Evolutionary conservation across 2,797 vertebrate species (phyloP), one percentile per base, ranked within the genome.

Genomic region (Discoglossus pictus): DNA sequence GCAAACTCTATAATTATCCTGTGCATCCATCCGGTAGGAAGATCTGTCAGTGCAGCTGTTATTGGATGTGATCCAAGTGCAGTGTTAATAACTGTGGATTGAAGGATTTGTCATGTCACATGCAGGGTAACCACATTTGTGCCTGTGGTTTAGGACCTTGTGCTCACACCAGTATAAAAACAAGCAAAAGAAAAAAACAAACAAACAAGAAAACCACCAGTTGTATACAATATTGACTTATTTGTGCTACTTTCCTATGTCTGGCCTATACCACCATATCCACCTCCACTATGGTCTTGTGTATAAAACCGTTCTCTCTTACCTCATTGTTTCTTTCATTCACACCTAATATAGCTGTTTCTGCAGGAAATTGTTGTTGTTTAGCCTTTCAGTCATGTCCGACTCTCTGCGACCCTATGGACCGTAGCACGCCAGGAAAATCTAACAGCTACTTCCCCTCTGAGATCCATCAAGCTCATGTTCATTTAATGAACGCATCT

Each of bases 71-170:
- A 16, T 42, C 61, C 52, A 71, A 20, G 7, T 16, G 27, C 36
- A 64, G 54, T 53, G 56, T 46, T 68, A 71, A 71, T 46, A 71
- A 71, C 68, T 50, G 53, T 17, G 23, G 34, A 40, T 71, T 71
- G 61, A 71, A 71, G 44, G 44, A 55, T 51, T 55, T 71, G 52
- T 64, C 61, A 42, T 50, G 53, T 64, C 60, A 71, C 68, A 71
- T 55, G 51, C 27, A 35, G 39, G 24, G 27, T 71, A 42, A 48
- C 44, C 42, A 51, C 20, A 25, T 27, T n/a, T 56, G 15, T 58
- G 56, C 25, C 25, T 53, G 10, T 43, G 38, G 38, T 21, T 9
- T 52, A 6, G 11, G 17, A 39, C 23, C 34, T 56, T 40, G 20
- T 54, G 21, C 44, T 35, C 31, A 46, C 7, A 13, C 27, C 17